phyloP scores from a whole-genome alignment of 2,888 invertebrate species.

The Andrena fulva region DNA sequence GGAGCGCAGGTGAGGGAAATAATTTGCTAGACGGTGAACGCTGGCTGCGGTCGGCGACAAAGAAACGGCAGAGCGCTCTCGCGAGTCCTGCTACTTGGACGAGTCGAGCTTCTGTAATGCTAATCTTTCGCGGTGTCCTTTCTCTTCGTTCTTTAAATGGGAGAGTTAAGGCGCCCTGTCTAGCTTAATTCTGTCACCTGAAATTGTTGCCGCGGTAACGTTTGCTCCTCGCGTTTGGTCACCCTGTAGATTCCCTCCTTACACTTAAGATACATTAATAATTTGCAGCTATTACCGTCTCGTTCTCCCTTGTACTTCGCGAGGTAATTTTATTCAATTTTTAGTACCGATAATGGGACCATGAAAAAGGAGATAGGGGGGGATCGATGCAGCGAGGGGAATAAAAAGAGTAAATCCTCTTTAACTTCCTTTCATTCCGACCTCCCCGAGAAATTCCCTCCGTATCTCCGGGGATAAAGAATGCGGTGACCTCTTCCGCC shows the following conservation, averaged over 20 bases:
- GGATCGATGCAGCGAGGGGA: constrained; percentile 13
- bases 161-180: too few species aligned
- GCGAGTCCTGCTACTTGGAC: too few species aligned
- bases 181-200: too few species aligned
- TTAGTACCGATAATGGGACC: constrained; percentile 25
- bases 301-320: too few species aligned
- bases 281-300: not conserved
- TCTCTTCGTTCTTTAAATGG: too few species aligned
- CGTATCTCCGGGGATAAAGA: constrained; percentile 56
- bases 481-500: constrained; percentile 51
- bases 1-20: constrained; percentile 28
- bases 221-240: too few species aligned
- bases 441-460: constrained; percentile 31
- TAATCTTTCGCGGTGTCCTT: too few species aligned
- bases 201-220: too few species aligned
- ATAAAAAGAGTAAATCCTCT: constrained; percentile 31
- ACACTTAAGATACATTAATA: constrained; percentile 5
- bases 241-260: not conserved
- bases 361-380: constrained; percentile 13
- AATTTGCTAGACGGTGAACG: constrained; percentile 25
- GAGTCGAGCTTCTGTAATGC: too few species aligned
- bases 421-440: constrained; percentile 21
- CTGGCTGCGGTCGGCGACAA: not conserved
- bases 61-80: not conserved
- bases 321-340: constrained; percentile 18